A percentile compares a stretch with the other conserved stretches of the same genome.
phyloP scores from a whole-genome alignment of 2,113 vertebrate genomes.

The Lethenteron camtschaticum region DNA sequence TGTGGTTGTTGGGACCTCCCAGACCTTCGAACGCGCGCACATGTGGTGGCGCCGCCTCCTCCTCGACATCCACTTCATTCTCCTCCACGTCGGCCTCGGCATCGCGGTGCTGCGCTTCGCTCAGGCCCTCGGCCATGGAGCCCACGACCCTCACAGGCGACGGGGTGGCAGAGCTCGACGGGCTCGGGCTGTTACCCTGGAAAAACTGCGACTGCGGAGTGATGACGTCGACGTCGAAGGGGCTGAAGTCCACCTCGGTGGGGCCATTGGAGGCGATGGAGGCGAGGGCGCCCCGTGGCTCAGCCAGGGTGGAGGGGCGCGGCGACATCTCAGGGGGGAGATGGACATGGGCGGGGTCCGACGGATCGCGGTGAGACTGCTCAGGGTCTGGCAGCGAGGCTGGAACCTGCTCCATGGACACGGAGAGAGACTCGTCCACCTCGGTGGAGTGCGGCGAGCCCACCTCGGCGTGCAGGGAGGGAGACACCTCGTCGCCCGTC shows the following conservation, averaged over 20 bases:
- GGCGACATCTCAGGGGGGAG: constrained; percentile 2
- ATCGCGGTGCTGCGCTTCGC: too few relatives aligned
- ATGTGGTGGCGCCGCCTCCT: constrained; percentile 8
- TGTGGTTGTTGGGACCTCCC: too few relatives aligned
- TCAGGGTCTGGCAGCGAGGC: neutral
- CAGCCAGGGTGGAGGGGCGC: neutral
- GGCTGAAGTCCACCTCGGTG: constrained; percentile 31
- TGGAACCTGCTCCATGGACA: constrained; percentile 27
- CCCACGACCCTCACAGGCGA: constrained; percentile 25
- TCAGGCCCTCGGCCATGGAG: constrained; percentile 18
- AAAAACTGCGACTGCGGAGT: constrained; percentile 19
- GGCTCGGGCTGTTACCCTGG: constrained; percentile 12
- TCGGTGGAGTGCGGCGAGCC: constrained; percentile 60
- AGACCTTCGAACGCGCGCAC: too few relatives aligned
- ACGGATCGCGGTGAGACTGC: neutral
- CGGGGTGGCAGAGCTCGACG: constrained; percentile 22
- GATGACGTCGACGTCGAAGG: constrained; percentile 14
- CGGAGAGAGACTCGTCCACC: constrained; percentile 51
- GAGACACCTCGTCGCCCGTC: constrained; percentile 14
- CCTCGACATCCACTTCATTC: constrained; percentile 16
- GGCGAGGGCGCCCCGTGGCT: neutral
- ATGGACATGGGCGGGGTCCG: constrained; percentile 5
- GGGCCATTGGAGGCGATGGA: constrained; percentile 30
- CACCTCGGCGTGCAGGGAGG: constrained; percentile 51
- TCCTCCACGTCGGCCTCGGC: constrained; percentile 13